Base-by-base conservation (phyloP, 2,797 vertebrate genomes). In the Tragelaphus eurycerus region DNA sequence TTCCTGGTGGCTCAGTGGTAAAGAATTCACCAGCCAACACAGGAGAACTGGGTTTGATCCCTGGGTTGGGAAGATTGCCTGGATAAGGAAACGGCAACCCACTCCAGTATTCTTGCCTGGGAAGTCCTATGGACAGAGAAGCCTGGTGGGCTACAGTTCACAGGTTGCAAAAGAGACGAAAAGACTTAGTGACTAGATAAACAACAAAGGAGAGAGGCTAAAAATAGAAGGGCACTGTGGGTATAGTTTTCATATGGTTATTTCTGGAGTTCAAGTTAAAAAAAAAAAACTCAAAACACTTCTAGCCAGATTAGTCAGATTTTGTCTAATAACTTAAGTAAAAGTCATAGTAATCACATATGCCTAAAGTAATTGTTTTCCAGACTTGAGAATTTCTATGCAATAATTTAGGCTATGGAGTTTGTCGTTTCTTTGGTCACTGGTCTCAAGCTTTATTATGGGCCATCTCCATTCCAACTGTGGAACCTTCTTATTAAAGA, bases 201-300 rank as follows among this genome's bases (percentile, higher is more conserved):
- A 25, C 38, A 74, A 25, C 38, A 76, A 46, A 43, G 38, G 23
- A 74, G 27, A 50, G 8, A 50, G 48, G 48, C 21, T 78, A 38
- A 50, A 79, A 87, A 84, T 57, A 86, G 64, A 94, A 38, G 82
- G 57, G 8, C 25, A 71, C 23, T 46, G 25, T 95, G 54, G 48
- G 52, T 71, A 57, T 85, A 92, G 34, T 90, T 86, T 96, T 71
- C 46, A 31, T 94, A 57, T 43, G 29, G 64, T 92, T 94, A 87
- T 74, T 96, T 97, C 54, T 95, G 34, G 46, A 96, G 34, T 94
- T 96, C 52, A 74, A 86, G 57, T 96, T 90, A 54, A 90, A 92
- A 84, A 31, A 62, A 62, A 89, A 78, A 62, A 64, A 60, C 7
- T 13, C 95, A 54, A 64, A 86, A 91, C 50, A 1, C 6, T 54